Conservation (phyloP, 2,113 vertebrate species). For the Dicerorhinus sumatrensis region DNA sequence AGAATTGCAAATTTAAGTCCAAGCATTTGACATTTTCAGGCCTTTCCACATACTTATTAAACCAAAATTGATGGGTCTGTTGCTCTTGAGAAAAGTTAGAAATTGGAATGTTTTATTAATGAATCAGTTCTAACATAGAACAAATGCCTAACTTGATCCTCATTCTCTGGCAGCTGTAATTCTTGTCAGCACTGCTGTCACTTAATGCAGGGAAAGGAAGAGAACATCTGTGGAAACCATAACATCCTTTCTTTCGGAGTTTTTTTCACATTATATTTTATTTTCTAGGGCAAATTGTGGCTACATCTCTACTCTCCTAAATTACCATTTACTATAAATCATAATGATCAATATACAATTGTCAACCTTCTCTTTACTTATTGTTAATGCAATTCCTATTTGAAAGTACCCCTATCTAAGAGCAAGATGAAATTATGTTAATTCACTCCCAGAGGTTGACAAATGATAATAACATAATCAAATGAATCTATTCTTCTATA, state of each 20-base stretch:
- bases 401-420: background rate
- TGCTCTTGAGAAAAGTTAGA: slow-evolving; percentile 22
- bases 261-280: background rate
- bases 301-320: background rate
- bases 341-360: background rate
- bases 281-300: background rate
- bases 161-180: fast-evolving
- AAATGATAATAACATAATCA: slow-evolving; percentile 22
- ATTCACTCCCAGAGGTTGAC: background rate
- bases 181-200: background rate
- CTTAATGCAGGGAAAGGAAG: background rate
- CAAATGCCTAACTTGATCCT: background rate
- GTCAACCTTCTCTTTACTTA: background rate
- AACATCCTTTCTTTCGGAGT: background rate
- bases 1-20: background rate
- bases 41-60: background rate
- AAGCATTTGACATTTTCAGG: background rate
- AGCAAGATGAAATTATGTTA: background rate
- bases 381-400: background rate
- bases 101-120: slow-evolving; percentile 12
- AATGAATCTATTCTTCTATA: background rate
- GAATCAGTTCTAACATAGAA: background rate
- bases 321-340: background rate
- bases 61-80: background rate
- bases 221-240: background rate